Conservation (phyloP, 1,140 invertebrate genomes). For the Cyclargus thomasi region DNA sequence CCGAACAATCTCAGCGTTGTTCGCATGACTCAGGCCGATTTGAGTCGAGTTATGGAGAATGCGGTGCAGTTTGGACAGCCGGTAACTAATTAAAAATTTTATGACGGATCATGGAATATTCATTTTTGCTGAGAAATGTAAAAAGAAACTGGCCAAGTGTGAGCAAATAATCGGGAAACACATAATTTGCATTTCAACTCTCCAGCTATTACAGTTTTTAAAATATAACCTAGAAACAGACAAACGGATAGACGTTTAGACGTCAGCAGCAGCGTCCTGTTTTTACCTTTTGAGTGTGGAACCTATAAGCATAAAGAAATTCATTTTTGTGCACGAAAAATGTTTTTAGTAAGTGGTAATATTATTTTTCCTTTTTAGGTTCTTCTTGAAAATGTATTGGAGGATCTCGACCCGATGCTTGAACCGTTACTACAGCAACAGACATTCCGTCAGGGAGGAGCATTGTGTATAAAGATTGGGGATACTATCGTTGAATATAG, state of each 20-base stretch:
- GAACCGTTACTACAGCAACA: conserved; percentile 92
- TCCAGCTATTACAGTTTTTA: too few relatives aligned
- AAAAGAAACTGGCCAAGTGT: too few relatives aligned
- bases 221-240: too few relatives aligned
- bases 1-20: conserved; percentile 89
- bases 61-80: conserved; percentile 95
- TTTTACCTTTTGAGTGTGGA: too few relatives aligned
- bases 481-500: conserved; percentile 90
- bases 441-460: conserved; percentile 91
- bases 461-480: conserved; percentile 88
- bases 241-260: too few relatives aligned
- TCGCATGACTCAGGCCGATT: conserved; percentile 87
- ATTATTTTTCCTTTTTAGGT: conserved; percentile 73
- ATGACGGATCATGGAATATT: too few relatives aligned
- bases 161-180: too few relatives aligned
- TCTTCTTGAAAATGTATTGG: conserved; percentile 89
- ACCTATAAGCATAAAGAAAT: too few relatives aligned
- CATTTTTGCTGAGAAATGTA: too few relatives aligned
- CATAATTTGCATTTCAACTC: too few relatives aligned
- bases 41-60: conserved; percentile 91
- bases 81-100: conserved; percentile 67
- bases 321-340: too few relatives aligned
- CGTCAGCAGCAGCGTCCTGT: too few relatives aligned
- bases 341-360: background rate
- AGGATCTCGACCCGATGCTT: conserved; percentile 92